Evolutionary conservation across 2,797 vertebrate genomes (phyloP).

Genomic region (Pantherophis vulpinus): DNA sequence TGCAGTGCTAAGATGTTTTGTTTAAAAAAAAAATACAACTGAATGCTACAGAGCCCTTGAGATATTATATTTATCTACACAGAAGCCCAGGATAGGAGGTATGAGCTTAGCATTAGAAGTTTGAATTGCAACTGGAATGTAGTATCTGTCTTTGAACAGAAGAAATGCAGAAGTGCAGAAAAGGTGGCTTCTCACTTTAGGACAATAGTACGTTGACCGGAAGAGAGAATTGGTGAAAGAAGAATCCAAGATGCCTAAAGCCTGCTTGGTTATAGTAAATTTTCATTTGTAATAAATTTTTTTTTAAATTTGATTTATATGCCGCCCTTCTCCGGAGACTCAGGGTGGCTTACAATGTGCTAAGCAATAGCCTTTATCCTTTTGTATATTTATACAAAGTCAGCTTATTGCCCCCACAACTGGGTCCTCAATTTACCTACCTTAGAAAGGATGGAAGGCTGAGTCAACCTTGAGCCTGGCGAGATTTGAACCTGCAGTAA

Average conservation of each 20-base stretch:
- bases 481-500: too few species aligned
- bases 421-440: too few species aligned
- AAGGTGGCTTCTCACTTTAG: background rate
- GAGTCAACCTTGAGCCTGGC: too few species aligned
- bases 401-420: too few species aligned
- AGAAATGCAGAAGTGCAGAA: background rate
- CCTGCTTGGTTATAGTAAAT: background rate
- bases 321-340: too few species aligned
- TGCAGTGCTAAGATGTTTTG: background rate
- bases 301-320: too few species aligned
- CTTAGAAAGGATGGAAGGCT: too few species aligned
- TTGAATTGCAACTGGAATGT: background rate
- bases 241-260: background rate
- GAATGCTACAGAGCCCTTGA: background rate
- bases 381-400: too few species aligned
- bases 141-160: background rate
- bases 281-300: background rate
- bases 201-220: background rate
- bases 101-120: background rate
- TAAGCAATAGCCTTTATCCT: too few species aligned
- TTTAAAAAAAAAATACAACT: background rate
- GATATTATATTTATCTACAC: background rate
- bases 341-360: too few species aligned
- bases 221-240: background rate
- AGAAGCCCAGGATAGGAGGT: background rate